Base-by-base conservation (phyloP, 2,113 vertebrate genomes). In the Macquaria ambigua region DNA sequence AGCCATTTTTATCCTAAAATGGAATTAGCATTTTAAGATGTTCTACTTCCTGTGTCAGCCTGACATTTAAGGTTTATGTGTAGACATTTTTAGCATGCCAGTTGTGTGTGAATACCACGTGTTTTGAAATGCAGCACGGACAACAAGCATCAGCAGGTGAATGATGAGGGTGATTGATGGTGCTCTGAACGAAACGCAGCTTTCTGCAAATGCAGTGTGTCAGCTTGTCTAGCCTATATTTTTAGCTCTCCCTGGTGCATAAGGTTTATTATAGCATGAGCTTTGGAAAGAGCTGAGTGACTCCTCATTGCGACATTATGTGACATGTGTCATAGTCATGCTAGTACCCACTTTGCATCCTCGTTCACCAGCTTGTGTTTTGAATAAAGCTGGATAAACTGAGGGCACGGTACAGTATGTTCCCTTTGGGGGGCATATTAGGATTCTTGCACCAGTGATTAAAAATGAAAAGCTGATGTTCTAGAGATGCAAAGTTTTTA, bases 191-290 rank as follows among this genome's bases (percentile, higher is more conserved):
- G 53, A 83, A 89, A 84, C 75, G 84, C 76, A 75, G 87, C 85
- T 89, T 88, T 82, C 80, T 88, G 87, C 74, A 89, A 93, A 90
- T 74, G 89, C 85, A 83, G 88, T 68, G 78, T 92, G 91, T 93
- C 91, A 93, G 91, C 93, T 93, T 81, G 91, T 94, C 92, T 92
- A 81, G 77, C 37, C 82, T 52, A 69, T 93, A 93, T 94, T 92
- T 93, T 92, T 90, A 91, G 86, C 76, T 68, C 79, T 92, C 90
- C 88, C 91, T 85, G 68, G 88, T 88, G 92, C 77, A 90, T 78
- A 48, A 4, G 37, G 62, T 89, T 93, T 93, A 89, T 93, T 90
- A 86, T 91, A 93, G 89, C 79, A 48, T 12, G 52, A 72, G 90
- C 83, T 87, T 79, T 72, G 55, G 87, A 89, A 66, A 70, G 84